These are phyloP conservation scores for Acheta domesticus DNA, from an alignment of 2,888 invertebrate genomes.

Conservation along the genomic window DNA sequence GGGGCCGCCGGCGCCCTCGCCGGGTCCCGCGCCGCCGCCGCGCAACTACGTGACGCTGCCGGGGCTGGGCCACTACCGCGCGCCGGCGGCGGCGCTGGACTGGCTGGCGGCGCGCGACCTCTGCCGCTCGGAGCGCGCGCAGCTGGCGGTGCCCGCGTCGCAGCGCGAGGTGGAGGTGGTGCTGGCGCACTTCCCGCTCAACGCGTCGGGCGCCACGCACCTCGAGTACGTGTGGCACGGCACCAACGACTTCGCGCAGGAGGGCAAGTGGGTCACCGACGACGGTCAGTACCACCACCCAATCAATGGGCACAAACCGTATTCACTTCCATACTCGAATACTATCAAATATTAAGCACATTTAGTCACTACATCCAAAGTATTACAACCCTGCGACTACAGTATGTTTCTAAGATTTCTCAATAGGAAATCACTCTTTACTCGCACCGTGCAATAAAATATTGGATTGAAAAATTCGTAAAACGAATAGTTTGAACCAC, in stretches of 20 bases:
- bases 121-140: background rate
- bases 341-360: no score
- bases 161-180: background rate
- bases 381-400: no score
- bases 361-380: no score
- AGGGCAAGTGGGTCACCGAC: background rate
- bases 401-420: no score
- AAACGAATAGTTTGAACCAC: no score
- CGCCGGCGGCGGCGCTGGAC: background rate
- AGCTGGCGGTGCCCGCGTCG: background rate
- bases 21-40: no score
- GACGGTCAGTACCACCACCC: background rate
- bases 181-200: background rate
- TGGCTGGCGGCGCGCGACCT: background rate
- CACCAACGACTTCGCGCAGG: background rate
- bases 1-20: no score
- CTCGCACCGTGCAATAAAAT: no score
- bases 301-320: no score
- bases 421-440: no score
- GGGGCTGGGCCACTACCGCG: background rate
- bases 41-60: background rate
- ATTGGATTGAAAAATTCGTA: no score
- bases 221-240: background rate
- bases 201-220: background rate
- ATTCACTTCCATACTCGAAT: no score